Base-by-base conservation (phyloP, 2,113 vertebrate species). In the Megaleporinus macrocephalus region DNA sequence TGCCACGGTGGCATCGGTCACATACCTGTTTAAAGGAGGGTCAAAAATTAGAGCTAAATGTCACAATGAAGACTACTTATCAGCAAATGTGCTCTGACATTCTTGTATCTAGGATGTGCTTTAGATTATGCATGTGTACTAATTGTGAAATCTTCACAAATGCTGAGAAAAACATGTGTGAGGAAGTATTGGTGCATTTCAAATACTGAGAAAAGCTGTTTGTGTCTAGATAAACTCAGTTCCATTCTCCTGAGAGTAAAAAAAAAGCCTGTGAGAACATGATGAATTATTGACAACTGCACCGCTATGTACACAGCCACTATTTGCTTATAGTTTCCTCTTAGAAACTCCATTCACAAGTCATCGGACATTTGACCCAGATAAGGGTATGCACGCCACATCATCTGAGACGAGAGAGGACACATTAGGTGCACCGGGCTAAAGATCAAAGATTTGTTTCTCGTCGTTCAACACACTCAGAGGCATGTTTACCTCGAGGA, bases 1-100 rank as follows among this genome's bases (percentile, higher is more conserved):
- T 5, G 95, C 92, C 61, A 96, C 96, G 0, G 96, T 98, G 15
- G 96, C 95, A 0, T 99, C 98, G 0, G 95, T 95, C 83, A 95
- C 93, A 1, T 93, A 97, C 89, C 98, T 99, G 87, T 63, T 41
- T 20, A 78, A 22, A 73, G 6, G 6, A 53, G 26, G 13, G 57
- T 27, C 59, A 77, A 24, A 24, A 27, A 53, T 65, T 27, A 85
- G 41, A 82, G 16, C 27, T 27, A 27, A 20, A 12, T 9, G 26
- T 13, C 24, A 73, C 41, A 68, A 80, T 26, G 20, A 55, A 76
- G 41, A 41, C 20, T 41, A 62, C 11, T 18, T 7, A 20, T 26
- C 10, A 30, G 69, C 20, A 44, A 66, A 66, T 33, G 29, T 33
- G 16, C 18, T 27, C 29, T 22, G 15, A 44, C 7, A 27, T 47